These are phyloP conservation scores for Caenorhabditis tropicalis DNA, from an alignment of 1,140 invertebrate genomes.

Conservation along the genomic window DNA sequence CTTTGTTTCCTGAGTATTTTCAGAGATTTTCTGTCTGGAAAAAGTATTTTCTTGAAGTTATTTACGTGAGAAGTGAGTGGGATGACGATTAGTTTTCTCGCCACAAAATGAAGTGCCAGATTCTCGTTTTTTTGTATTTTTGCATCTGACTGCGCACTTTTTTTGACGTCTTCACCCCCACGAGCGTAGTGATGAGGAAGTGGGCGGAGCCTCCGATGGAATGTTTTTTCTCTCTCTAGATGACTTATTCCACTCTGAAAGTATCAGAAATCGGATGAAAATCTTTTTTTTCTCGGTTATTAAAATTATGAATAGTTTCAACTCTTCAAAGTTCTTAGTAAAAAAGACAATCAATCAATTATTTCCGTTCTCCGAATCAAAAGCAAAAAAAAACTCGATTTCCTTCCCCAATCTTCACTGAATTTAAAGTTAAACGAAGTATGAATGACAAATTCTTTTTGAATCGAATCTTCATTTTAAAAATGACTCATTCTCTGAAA, in stretches of 20 bases:
- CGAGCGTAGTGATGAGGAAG: not conserved
- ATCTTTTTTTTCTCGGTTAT: no score
- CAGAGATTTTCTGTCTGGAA: not conserved
- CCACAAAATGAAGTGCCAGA: conserved; percentile 15
- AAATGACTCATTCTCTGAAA: no score
- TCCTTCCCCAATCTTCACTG: no score
- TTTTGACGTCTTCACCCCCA: not conserved
- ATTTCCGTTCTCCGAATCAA: no score
- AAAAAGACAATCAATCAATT: no score
- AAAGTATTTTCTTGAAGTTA: not conserved
- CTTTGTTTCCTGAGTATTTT: no score
- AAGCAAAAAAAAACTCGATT: no score
- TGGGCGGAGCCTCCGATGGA: not conserved
- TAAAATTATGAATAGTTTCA: no score
- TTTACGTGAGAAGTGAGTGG: not conserved
- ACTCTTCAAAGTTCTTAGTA: no score
- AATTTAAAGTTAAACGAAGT: no score
- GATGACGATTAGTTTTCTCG: not conserved
- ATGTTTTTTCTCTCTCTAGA: not conserved
- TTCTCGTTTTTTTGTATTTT: not conserved
- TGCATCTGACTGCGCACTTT: not conserved
- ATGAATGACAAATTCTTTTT: no score
- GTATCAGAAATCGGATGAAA: not conserved
- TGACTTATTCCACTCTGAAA: not conserved
- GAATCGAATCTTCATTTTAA: no score